These are phyloP conservation scores for Bombus huntii DNA, from an alignment of 1,140 invertebrate species.

Conservation along the genomic window DNA sequence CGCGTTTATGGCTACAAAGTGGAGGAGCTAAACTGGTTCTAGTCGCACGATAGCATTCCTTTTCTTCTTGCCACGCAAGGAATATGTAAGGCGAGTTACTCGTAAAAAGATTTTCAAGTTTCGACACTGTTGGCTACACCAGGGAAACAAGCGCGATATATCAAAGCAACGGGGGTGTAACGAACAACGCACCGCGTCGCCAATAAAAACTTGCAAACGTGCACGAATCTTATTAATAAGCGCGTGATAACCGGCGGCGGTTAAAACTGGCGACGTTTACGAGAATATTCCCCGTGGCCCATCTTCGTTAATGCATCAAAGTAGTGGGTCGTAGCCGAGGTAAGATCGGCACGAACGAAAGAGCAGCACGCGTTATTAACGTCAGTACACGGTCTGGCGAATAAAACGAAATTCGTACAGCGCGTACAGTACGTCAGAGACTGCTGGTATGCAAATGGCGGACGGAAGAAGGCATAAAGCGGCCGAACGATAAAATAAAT, in stretches of 20 bases:
- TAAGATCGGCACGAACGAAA: neutral
- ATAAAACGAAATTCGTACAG: slow-evolving; percentile 53
- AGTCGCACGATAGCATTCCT: neutral
- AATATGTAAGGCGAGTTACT: neutral
- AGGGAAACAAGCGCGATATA: neutral
- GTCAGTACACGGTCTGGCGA: slow-evolving; percentile 31
- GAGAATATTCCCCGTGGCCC: neutral
- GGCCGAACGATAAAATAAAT: slow-evolving; percentile 54
- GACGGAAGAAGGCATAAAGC: slow-evolving; percentile 46
- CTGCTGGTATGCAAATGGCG: slow-evolving; percentile 47
- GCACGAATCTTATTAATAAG: slow-evolving; percentile 32
- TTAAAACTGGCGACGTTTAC: slow-evolving; percentile 28
- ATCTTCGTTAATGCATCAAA: slow-evolving; percentile 21
- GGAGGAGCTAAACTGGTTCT: neutral
- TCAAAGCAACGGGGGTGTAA: neutral
- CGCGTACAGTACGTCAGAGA: slow-evolving; percentile 33
- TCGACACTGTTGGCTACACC: neutral
- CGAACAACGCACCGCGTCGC: neutral
- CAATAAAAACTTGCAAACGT: neutral
- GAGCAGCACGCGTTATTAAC: slow-evolving; percentile 36
- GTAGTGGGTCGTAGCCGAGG: neutral
- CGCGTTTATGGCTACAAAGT: neutral
- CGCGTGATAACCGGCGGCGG: neutral
- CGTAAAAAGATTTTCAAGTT: neutral
- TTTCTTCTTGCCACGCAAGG: neutral